Evolutionary conservation across 2,113 vertebrate species (phyloP).

Genomic region (Coregonus clupeaformis): DNA sequence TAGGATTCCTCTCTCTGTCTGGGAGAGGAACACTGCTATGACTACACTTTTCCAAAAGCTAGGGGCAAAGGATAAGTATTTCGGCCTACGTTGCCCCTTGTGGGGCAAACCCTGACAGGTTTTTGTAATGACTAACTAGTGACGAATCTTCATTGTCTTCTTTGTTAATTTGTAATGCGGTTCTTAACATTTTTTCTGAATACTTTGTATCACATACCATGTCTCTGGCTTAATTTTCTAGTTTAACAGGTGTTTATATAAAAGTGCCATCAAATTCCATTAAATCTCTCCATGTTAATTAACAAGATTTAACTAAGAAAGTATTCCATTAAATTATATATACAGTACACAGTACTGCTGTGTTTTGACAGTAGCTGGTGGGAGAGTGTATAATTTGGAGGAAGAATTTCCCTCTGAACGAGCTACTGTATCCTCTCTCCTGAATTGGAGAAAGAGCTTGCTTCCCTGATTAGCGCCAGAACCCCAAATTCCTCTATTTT

Average conservation of each 20-base stretch:
- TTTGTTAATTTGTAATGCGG: too few relatives aligned
- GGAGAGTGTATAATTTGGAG: background rate
- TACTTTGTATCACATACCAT: too few relatives aligned
- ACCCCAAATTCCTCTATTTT: constrained; percentile 12
- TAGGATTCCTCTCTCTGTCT: constrained; percentile 1
- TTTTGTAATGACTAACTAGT: background rate
- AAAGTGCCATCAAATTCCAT: too few relatives aligned
- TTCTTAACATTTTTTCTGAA: too few relatives aligned
- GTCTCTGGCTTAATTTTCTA: too few relatives aligned
- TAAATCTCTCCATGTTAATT: background rate
- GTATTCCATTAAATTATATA: background rate
- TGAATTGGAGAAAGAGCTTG: constrained; percentile 20
- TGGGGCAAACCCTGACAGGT: too few relatives aligned
- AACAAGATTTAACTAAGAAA: background rate
- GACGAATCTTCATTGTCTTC: too few relatives aligned
- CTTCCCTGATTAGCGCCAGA: constrained; percentile 9
- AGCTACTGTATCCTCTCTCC: background rate
- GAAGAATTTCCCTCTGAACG: background rate
- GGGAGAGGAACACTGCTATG: background rate
- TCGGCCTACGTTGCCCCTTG: background rate
- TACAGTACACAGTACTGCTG: background rate
- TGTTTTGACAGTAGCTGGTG: background rate
- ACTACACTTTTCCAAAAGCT: constrained; percentile 38
- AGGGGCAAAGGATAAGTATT: constrained; percentile 13
- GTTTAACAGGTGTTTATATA: too few relatives aligned